Base-by-base conservation (phyloP, 2,888 invertebrate species). In the Tachina lurida region DNA sequence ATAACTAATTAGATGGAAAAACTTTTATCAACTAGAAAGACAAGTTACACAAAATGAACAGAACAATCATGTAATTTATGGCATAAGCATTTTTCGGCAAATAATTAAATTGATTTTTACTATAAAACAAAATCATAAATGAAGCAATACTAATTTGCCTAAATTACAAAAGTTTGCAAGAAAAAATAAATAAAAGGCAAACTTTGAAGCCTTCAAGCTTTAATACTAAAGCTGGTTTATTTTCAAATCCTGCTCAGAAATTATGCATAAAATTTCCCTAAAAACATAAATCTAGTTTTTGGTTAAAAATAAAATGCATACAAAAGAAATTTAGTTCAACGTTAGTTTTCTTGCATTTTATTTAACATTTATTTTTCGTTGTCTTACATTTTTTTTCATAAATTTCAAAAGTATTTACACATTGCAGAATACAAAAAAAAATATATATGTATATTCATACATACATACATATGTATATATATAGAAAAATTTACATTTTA, bases 401-500 rank as follows among this genome's bases (percentile, higher is more conserved):
- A 49, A 58, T 65, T 82, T 52, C 17, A 71, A 63, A 63, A 58
- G 54, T 45, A 62, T 78, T 78, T 70, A 62, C 31, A 70, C 62
- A 70, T 83, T 65, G 70, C 65, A 76, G 31, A 41, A 54, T 17
- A 49, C 10, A 49, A 47, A 68, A 39, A 39, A 4, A 31, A 1
- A 31, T 7, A 31, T 31, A n/a, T n/a, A n/a, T n/a, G n/a, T n/a
- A n/a, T n/a, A n/a, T n/a, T n/a, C n/a, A n/a, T n/a, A n/a, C n/a
- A n/a, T n/a, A n/a, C n/a, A n/a, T n/a, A n/a, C n/a, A n/a, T n/a
- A 31, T 7, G 5, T 7, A 0, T 31, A 7, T 31, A 7, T 7
- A 31, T 7, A 31, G 7, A 31, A 43, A 47, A 71, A 77, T 83
- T 83, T 65, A 63, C 82, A 83, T 83, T 58, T 77, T 65, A 76